Evolutionary conservation across 2,797 vertebrate genomes (phyloP), one percentile per base, ranked within the genome.

Genomic region (Gorsachius magnificus): DNA sequence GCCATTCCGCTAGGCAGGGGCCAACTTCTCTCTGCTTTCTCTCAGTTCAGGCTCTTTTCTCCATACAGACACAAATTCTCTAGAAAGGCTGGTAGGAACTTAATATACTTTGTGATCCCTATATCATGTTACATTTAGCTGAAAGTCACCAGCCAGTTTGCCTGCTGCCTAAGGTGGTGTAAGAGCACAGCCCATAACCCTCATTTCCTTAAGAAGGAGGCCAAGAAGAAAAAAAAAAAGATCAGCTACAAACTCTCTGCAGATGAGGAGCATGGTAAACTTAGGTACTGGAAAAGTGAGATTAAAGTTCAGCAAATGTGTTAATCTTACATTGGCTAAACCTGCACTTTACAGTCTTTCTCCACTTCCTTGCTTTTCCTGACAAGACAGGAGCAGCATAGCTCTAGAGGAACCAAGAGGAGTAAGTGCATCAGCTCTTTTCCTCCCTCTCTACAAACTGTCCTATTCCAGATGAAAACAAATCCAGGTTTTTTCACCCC

Each of bases 391-490:
- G 24, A 60, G 31, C 63, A 82, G 19, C 21, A 29, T 8, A 53
- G 13, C n/a, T 82, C 45, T 51, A 60, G 36, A 74, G 15, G 33
- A 91, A 56, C 12, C 9, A 70, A 77, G 69, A 91, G 10, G 11
- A 79, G 0, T n/a, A 60, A 91, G 26, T 33, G 22, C 13, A 66
- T 24, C 17, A 24, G 14, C n/a, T 74, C 13, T 1, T 46, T 74
- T 1, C 3, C 5, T 84, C 11, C 12, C 13, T 38, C 28, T 71
- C 26, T 56, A 51, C 26, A 82, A 86, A 68, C 19, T 71, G 24
- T 84, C 38, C 10, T 71, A 24, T 83, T 96, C 81, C 93, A 93
- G 45, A 83, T 29, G 24, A 89, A 96, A 92, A 93, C 3, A 93
- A 90, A 74, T 80, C 15, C 70, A 76, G 9, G 0, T 4, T 95